Base-by-base conservation (phyloP, 2,797 vertebrate genomes). In the Aphelocoma californica region DNA sequence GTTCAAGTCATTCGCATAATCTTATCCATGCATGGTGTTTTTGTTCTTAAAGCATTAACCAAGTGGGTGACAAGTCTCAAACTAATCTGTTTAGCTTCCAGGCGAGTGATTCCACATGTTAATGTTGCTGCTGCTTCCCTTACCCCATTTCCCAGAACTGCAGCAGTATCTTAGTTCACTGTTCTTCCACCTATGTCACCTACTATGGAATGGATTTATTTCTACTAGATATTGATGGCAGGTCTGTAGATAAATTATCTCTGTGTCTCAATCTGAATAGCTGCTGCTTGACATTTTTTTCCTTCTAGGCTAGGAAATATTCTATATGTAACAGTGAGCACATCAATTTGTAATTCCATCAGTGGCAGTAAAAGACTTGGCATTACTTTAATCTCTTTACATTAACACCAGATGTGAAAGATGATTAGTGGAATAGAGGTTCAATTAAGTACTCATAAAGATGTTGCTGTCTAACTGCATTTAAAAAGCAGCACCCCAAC, bases 31-130 rank as follows among this genome's bases (percentile, higher is more conserved):
- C 48, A 17, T 26, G 24, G 32, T 50, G 6, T 84, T 96, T 92
- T 45, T 95, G 42, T 72, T 94, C 81, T 87, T 96, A 87, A 80
- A 92, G 67, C 72, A 64, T 85, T 84, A 85, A 92, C 66, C 24
- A 81, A 92, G 57, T 61, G 44, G 36, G n/a, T 95, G 77, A 95
- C 92, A 87, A 91, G 73, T 88, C 88, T 95, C n/a, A 81, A 53
- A n/a, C 50, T 73, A 88, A 80, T 88, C 72, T 93, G 34, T 93
- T 84, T 60, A 67, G 48, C 65, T 95, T 88, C 72, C 72, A 91
- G 73, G 23, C 62, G 60, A 95, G 82, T 92, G 78, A 64, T 82
- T 88, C 88, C 83, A 75, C 69, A 34, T 92, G 87, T 90, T 89
- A 44, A 80, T 88, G 48, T 85, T 93, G 74, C 40, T 92, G 51